These are phyloP conservation scores for Mastigias papua DNA, from an alignment of 30 jellyfish, hydroid and myxozoan genomes.

Conservation along the genomic window DNA sequence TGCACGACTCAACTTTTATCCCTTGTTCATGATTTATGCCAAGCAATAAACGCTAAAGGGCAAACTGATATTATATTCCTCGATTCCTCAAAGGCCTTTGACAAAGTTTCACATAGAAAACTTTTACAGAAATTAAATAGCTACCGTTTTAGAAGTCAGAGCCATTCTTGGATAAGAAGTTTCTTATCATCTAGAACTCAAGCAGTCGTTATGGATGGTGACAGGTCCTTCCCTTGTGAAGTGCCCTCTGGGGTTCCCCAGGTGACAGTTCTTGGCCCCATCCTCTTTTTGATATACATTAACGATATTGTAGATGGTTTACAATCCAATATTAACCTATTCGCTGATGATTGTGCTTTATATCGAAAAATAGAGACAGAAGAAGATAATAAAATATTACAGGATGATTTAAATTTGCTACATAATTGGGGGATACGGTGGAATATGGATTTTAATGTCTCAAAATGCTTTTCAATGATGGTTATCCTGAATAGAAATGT, in stretches of 20 bases:
- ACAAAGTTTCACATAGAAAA: neutral
- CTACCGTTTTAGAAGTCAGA: neutral
- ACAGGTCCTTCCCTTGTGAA: slow-evolving; percentile 7
- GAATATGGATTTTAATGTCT: slow-evolving; percentile 62
- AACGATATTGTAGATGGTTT: slow-evolving; percentile 34
- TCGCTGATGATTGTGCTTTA: slow-evolving; percentile 19
- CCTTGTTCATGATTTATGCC: neutral
- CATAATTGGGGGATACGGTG: slow-evolving; percentile 42
- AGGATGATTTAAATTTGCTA: slow-evolving; percentile 18
- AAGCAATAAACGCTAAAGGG: slow-evolving; percentile 9
- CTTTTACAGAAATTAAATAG: slow-evolving; percentile 2
- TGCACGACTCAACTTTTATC: slow-evolving; percentile 7
- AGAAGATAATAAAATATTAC: slow-evolving; percentile 21
- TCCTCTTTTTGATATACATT: slow-evolving; percentile 31
- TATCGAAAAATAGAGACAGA: slow-evolving; percentile 15
- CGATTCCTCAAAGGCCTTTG: neutral
- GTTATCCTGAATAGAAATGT: slow-evolving; percentile 41
- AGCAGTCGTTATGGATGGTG: slow-evolving; percentile 46
- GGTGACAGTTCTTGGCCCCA: slow-evolving; percentile 47
- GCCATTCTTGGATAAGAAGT: slow-evolving; percentile 19
- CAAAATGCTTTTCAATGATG: slow-evolving; percentile 35
- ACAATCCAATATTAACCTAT: slow-evolving; percentile 13
- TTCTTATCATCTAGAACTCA: slow-evolving; percentile 22
- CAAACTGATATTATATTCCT: slow-evolving; percentile 15
- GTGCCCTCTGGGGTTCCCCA: slow-evolving; percentile 66